phyloP scores from a whole-genome alignment of 2,888 invertebrate genomes.

The Criorhina ranunculi region DNA sequence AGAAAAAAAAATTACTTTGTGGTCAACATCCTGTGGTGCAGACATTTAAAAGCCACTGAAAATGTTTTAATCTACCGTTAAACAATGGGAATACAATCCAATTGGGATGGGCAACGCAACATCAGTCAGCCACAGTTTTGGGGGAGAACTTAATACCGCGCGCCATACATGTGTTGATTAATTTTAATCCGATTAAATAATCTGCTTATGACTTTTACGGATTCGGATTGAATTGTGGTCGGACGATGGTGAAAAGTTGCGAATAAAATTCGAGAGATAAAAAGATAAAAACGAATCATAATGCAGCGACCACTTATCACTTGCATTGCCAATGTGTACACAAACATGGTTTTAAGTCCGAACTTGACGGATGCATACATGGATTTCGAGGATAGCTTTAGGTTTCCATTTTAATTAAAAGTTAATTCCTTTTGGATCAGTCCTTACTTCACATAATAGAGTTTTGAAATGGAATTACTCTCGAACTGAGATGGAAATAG shows the following conservation, averaged over 20 bases:
- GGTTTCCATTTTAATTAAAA: too few species aligned
- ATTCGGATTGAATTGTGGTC: constrained; percentile 67
- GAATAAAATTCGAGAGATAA: constrained; percentile 17
- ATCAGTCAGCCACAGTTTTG: background rate
- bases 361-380: background rate
- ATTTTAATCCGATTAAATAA: constrained; percentile 72
- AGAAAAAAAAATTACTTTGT: constrained; percentile 36
- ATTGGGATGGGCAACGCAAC: background rate
- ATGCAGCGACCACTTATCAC: constrained; percentile 57
- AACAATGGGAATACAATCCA: constrained; percentile 21
- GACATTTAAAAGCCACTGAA: constrained; percentile 40
- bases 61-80: constrained; percentile 48
- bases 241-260: constrained; percentile 45
- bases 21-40: constrained; percentile 56
- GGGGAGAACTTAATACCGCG: constrained; percentile 35
- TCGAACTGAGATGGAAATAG: too few species aligned
- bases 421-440: too few species aligned
- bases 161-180: constrained; percentile 63
- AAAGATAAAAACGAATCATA: constrained; percentile 23
- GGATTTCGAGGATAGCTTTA: too few species aligned
- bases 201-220: constrained; percentile 68
- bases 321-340: constrained; percentile 61
- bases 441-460: too few species aligned
- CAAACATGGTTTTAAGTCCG: constrained; percentile 56
- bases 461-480: too few species aligned